A percentile compares a stretch with the other conserved stretches of the same genome.
Evolutionary conservation across 1,140 invertebrate species (phyloP).

Genomic region (Euglossa dilemma): DNA sequence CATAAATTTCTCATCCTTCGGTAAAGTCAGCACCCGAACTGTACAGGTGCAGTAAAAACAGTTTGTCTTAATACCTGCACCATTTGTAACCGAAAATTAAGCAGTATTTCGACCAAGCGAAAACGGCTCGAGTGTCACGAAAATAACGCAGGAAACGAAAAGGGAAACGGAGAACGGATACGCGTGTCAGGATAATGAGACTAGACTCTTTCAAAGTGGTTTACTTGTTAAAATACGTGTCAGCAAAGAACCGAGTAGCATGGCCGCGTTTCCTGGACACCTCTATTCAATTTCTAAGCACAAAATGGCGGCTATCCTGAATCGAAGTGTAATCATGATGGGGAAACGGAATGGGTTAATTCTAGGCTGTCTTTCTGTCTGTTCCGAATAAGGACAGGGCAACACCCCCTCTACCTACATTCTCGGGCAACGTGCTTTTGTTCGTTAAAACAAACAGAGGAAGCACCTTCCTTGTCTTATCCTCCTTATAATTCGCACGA

Average conservation of each 20-base stretch:
- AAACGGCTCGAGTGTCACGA: neutral
- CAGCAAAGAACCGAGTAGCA: conserved; percentile 54
- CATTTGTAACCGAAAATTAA: neutral
- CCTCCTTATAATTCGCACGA: neutral
- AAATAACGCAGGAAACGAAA: conserved; percentile 49
- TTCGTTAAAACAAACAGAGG: conserved; percentile 63
- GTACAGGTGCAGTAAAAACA: too few species aligned
- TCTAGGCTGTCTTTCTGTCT: conserved; percentile 74
- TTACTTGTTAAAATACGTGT: conserved; percentile 28
- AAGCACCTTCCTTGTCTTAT: conserved; percentile 21
- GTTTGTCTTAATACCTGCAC: neutral
- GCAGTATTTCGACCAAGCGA: neutral
- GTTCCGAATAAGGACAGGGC: conserved; percentile 58
- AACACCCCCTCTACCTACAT: conserved; percentile 56
- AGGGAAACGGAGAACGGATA: conserved; percentile 68
- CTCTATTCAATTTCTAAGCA: conserved; percentile 73
- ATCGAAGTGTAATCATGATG: conserved; percentile 68
- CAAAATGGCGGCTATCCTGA: conserved; percentile 67
- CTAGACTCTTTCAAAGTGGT: conserved; percentile 44
- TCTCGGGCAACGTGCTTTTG: neutral
- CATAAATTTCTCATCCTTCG: too few species aligned
- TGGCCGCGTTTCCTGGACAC: conserved; percentile 68
- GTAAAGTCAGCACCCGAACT: too few species aligned
- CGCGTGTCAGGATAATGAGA: conserved; percentile 65
- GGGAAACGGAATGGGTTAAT: conserved; percentile 68